phyloP scores from a whole-genome alignment of 2,113 vertebrate species.

The Malaclemys terrapin region DNA sequence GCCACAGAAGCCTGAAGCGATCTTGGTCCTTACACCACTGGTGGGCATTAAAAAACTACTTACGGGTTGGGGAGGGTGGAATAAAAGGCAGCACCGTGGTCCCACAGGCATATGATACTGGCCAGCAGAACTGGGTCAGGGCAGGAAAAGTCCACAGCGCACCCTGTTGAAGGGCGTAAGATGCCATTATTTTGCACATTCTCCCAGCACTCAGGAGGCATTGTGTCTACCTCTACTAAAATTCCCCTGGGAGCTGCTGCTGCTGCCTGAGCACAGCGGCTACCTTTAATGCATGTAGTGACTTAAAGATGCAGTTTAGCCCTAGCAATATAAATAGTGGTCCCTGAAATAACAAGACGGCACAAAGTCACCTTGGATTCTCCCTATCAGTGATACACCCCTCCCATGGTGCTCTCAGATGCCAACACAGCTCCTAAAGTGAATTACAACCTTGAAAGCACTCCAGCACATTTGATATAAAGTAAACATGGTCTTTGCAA shows the following conservation, averaged over 20 bases:
- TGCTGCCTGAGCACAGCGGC: neutral
- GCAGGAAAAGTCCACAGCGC: neutral
- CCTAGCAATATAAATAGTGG: neutral
- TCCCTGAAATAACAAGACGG: neutral
- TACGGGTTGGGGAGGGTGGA: neutral
- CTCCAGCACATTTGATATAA: neutral
- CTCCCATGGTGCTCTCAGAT: neutral
- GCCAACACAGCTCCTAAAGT: neutral
- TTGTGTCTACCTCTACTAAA: neutral
- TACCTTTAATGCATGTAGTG: neutral
- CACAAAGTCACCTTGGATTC: neutral
- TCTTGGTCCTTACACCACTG: neutral
- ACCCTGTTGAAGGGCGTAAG: neutral
- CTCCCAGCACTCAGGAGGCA: neutral
- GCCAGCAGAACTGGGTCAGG: accelerated
- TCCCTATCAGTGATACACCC: neutral
- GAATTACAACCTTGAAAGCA: neutral
- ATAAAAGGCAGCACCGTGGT: neutral
- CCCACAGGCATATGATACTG: neutral
- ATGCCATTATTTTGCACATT: neutral
- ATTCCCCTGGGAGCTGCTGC: neutral
- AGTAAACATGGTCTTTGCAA: neutral
- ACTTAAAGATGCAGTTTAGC: neutral
- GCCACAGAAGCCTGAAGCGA: neutral
- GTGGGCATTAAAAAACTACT: neutral